These are phyloP conservation scores for Setophaga kirtlandii DNA, from an alignment of 2,113 vertebrate genomes.

Conservation along the genomic window DNA sequence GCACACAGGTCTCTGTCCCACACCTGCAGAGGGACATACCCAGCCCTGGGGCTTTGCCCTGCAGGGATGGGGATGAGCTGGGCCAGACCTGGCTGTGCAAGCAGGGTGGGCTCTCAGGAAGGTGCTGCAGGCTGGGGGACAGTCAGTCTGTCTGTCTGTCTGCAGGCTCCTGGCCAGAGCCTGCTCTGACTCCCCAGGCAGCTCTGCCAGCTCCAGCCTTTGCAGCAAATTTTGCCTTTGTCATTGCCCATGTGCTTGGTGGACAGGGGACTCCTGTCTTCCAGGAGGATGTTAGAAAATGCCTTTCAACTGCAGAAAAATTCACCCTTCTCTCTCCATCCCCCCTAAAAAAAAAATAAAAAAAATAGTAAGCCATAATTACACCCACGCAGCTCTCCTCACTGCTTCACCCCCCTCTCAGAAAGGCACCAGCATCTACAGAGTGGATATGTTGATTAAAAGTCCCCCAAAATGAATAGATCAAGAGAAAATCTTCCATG, in stretches of 20 bases:
- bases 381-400: constrained; percentile 28
- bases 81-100: not conserved
- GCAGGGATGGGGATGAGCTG: not conserved
- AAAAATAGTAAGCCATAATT: constrained; percentile 14
- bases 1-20: not conserved
- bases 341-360: too few species aligned
- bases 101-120: not conserved
- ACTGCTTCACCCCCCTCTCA: not conserved
- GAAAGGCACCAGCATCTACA: not conserved
- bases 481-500: constrained; percentile 41
- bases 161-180: not conserved
- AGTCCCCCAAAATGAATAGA: constrained; percentile 30
- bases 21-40: accelerated
- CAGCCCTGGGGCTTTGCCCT: accelerated
- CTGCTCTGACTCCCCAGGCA: not conserved
- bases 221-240: constrained; percentile 3
- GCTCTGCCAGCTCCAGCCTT: not conserved
- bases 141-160: not conserved
- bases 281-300: not conserved
- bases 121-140: not conserved
- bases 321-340: not conserved
- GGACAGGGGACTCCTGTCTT: constrained; percentile 14
- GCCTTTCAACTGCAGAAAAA: constrained; percentile 21
- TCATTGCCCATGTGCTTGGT: not conserved
- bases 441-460: constrained; percentile 41